These are phyloP conservation scores for Lepisosteus oculatus DNA, from an alignment of 2,113 vertebrate genomes.

Conservation along the genomic window DNA sequence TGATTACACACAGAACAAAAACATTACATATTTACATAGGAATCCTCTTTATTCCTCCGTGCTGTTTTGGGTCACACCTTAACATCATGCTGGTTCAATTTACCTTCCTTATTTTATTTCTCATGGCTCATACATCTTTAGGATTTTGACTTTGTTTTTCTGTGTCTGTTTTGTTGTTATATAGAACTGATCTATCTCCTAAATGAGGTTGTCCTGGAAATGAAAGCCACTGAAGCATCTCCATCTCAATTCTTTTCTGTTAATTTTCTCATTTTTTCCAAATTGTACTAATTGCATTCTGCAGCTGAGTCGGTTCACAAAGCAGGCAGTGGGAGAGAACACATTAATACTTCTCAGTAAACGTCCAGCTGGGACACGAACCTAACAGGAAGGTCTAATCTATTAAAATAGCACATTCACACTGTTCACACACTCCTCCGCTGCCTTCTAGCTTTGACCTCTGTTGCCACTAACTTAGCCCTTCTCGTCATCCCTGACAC, in stretches of 20 bases:
- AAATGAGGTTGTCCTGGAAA: no score
- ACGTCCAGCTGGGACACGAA: conserved; percentile 9
- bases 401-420: neutral
- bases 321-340: neutral
- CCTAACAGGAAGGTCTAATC: conserved; percentile 1
- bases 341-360: neutral
- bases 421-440: neutral
- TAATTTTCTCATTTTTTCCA: neutral
- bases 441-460: conserved; percentile 4
- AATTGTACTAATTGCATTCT: neutral
- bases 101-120: no score
- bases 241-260: neutral
- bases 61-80: no score
- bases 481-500: neutral
- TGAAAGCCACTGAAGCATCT: no score
- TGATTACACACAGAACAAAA: no score
- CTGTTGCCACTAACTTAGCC: neutral
- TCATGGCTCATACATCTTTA: no score
- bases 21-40: no score
- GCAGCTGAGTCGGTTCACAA: neutral
- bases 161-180: no score
- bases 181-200: no score
- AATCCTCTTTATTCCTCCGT: no score
- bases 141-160: no score
- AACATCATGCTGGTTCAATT: no score